These are phyloP conservation scores for Cephus spinipes DNA, from an alignment of 2,888 invertebrate genomes.

Conservation along the genomic window DNA sequence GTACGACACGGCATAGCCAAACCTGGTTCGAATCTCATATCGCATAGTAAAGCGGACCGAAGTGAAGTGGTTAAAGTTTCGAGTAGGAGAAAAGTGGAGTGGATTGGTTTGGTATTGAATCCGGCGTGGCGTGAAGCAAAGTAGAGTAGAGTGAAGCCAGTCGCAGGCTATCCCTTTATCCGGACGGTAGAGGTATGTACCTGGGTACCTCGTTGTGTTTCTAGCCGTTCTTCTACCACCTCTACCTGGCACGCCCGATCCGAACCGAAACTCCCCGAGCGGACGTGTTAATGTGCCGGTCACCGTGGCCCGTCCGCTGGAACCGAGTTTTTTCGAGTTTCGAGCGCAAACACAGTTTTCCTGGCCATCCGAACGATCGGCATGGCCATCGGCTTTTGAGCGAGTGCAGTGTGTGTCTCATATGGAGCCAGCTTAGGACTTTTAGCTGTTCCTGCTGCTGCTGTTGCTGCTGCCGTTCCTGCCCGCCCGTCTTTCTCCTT, in stretches of 20 bases:
- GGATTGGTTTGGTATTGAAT: not conserved
- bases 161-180: slow-evolving; percentile 33
- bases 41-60: not conserved
- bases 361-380: not conserved
- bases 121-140: not conserved
- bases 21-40: not conserved
- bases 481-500: slow-evolving; percentile 42
- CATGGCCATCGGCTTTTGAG: slow-evolving; percentile 5
- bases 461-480: not conserved
- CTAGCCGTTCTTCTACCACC: slow-evolving; percentile 30
- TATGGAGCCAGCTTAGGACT: slow-evolving; percentile 39
- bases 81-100: not conserved
- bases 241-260: slow-evolving; percentile 55
- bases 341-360: slow-evolving; percentile 3
- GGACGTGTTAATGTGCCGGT: slow-evolving; percentile 61
- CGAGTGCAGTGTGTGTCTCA: slow-evolving; percentile 13
- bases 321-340: slow-evolving; percentile 9
- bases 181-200: slow-evolving; percentile 18
- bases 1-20: not conserved
- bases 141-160: slow-evolving; percentile 19
- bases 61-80: not conserved
- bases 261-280: slow-evolving; percentile 53
- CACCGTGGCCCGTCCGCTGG: slow-evolving; percentile 47
- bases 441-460: slow-evolving; percentile 27
- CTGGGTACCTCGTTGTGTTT: slow-evolving; percentile 10